A percentile compares a stretch with the other conserved stretches of the same genome.
Evolutionary conservation across 2,113 vertebrate genomes (phyloP).

Genomic region (Chelonoidis abingdonii): DNA sequence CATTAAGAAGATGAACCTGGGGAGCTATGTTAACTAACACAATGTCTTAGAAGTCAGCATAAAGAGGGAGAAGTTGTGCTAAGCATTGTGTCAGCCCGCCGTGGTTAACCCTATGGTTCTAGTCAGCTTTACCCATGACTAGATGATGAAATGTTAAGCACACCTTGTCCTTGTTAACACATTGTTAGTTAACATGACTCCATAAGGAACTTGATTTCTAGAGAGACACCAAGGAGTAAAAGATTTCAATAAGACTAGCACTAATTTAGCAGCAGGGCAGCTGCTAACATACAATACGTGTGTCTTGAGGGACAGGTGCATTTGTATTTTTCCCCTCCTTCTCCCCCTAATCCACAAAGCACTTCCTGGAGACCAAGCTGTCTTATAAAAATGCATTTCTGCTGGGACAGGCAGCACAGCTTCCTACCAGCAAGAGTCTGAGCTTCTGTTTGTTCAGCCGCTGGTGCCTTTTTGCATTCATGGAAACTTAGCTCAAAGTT

Average conservation of each 20-base stretch:
- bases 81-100: background rate
- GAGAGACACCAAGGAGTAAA: background rate
- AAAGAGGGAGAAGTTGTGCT: background rate
- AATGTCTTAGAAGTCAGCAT: background rate
- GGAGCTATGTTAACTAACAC: fast-evolving
- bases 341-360: fast-evolving
- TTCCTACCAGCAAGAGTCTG: background rate
- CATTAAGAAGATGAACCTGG: fast-evolving
- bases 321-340: fast-evolving
- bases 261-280: background rate
- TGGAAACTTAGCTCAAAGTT: background rate
- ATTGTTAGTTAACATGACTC: background rate
- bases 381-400: fast-evolving
- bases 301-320: fast-evolving
- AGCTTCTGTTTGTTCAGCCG: background rate
- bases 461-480: background rate
- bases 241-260: background rate
- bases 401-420: background rate
- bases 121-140: background rate
- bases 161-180: fast-evolving
- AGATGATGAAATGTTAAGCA: background rate
- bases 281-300: fast-evolving
- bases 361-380: background rate
- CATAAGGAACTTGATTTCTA: fast-evolving
- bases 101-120: background rate